phyloP scores from a whole-genome alignment of 2,113 vertebrate species.

The Castor canadensis region DNA sequence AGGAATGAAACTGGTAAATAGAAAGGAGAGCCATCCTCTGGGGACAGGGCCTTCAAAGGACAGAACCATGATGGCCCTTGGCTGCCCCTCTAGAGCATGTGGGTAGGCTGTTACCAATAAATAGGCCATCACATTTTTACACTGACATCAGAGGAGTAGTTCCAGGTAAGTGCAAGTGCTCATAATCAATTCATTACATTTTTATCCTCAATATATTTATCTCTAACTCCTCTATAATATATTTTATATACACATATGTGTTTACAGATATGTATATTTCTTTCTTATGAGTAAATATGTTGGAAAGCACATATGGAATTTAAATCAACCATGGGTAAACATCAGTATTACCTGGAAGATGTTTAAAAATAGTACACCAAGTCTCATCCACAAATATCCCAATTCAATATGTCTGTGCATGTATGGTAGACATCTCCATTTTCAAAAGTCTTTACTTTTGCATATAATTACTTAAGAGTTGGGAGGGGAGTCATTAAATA shows the following conservation, averaged over 20 bases:
- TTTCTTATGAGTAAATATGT: not conserved
- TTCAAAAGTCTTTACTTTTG: not conserved
- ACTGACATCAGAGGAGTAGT: not conserved
- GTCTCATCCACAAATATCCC: not conserved
- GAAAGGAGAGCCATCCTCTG: not conserved
- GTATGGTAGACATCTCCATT: not conserved
- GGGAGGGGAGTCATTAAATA: not conserved
- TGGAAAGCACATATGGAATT: not conserved
- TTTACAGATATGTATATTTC: no score
- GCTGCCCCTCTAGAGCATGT: not conserved
- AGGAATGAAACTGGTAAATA: not conserved
- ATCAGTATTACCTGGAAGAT: not conserved
- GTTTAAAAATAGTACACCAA: not conserved
- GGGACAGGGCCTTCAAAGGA: not conserved
- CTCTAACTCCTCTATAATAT: not conserved
- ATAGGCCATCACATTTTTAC: no score
- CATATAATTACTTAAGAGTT: not conserved
- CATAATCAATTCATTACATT: not conserved
- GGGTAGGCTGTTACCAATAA: rapidly evolving
- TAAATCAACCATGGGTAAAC: not conserved
- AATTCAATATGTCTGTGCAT: not conserved
- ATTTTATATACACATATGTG: not conserved
- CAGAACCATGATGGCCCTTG: no score
- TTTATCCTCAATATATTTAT: not conserved
- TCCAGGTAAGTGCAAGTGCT: not conserved